Base-by-base conservation (phyloP, 2,113 vertebrate species). In the Ictidomys tridecemlineatus region DNA sequence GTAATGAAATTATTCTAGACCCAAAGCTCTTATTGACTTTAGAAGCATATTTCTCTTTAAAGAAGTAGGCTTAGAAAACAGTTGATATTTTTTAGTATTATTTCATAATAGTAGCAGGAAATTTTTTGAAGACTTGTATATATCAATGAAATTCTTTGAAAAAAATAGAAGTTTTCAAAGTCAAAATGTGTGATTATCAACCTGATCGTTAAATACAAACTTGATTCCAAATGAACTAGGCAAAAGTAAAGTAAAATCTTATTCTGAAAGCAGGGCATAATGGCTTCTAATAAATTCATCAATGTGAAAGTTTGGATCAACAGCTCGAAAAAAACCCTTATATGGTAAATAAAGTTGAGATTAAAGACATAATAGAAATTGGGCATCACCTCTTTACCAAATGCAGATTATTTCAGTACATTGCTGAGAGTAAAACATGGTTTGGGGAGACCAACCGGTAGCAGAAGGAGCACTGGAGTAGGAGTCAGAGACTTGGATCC, bases 1-100 rank as follows among this genome's bases (percentile, higher is more conserved):
- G 56, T 67, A 91, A 88, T 61, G 34, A 93, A 94, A 85, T 56
- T 78, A 16, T 89, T 93, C 69, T 91, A 84, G 37, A 92, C 65
- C 67, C 63, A 90, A 73, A 93, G 53, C 51, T 91, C 91, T 88
- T 74, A 82, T 92, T 96, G 69, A 74, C 84, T 70, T 95, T 96
- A 85, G 93, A 95, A 84, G 17, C 37, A 93, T 82, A 89, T 79
- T 94, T 39, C 53, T 96, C 72, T 93, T 93, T 91, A 91, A 95
- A 91, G 65, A 96, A 78, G 61, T 65, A 53, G 30, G n/a, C 89
- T 96, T 85, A 76, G 83, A 85, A 97, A 74, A 65, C 30, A 94
- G 34, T 85, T 82, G 67, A 89, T 67, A 78, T 61, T 48, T 91
- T 94, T 77, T 79, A 1, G 56, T 78, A 73, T 39, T 85, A 80